Evolutionary conservation across 2,888 invertebrate genomes (phyloP).

Genomic region (Tubiluchus corallicola): DNA sequence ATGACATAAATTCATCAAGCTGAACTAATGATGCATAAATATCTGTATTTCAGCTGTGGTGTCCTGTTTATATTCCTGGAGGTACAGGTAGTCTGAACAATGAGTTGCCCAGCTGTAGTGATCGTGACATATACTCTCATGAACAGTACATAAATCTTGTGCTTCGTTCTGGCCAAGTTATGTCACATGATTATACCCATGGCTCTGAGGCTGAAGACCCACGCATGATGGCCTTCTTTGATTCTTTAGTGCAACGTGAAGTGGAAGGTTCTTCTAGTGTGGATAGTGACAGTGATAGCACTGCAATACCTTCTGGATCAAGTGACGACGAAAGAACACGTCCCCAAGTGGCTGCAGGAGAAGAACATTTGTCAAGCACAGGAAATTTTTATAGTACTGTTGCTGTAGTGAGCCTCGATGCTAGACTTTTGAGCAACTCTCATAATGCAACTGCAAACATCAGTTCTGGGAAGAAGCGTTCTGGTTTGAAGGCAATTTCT

Average conservation of each 20-base stretch:
- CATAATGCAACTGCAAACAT: too few relatives aligned
- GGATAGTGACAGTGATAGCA: too few relatives aligned
- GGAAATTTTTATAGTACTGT: too few relatives aligned
- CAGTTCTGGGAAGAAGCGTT: too few relatives aligned
- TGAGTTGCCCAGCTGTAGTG: constrained; percentile 22
- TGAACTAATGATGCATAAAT: background rate
- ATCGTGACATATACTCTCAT: constrained; percentile 29
- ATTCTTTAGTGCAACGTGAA: constrained; percentile 74
- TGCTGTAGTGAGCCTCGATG: too few relatives aligned
- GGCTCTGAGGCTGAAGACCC: constrained; percentile 75
- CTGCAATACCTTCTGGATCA: too few relatives aligned
- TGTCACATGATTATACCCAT: constrained; percentile 71
- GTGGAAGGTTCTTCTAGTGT: constrained; percentile 67
- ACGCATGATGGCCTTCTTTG: constrained; percentile 91
- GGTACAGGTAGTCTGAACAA: constrained; percentile 17
- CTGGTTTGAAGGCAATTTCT: too few relatives aligned
- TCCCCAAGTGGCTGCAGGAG: too few relatives aligned
- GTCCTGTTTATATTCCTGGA: constrained; percentile 45
- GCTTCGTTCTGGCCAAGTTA: constrained; percentile 53
- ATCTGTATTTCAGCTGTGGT: constrained; percentile 46
- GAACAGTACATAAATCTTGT: constrained; percentile 64
- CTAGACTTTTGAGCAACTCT: too few relatives aligned
- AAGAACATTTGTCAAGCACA: too few relatives aligned
- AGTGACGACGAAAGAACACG: too few relatives aligned
- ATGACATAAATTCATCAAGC: constrained; percentile 9